phyloP scores from a whole-genome alignment of 2,888 invertebrate species.

The Unio pictorum region DNA sequence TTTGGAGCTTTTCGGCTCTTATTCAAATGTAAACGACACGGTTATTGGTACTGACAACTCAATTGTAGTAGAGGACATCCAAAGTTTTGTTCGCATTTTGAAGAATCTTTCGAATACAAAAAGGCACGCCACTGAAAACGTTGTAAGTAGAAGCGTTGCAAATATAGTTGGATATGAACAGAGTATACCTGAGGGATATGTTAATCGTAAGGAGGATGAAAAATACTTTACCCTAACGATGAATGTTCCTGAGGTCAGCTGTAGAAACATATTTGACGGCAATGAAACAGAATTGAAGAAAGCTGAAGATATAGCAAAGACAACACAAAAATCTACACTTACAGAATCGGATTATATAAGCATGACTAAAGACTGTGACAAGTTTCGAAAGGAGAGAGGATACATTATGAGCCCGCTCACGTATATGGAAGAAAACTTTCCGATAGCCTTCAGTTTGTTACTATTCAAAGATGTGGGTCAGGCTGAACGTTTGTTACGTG shows the following conservation, averaged over 20 bases:
- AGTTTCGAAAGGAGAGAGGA: slow-evolving; percentile 18
- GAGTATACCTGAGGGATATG: no score
- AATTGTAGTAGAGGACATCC: no score
- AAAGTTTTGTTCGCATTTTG: no score
- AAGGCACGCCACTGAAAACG: no score
- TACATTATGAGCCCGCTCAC: slow-evolving; percentile 41
- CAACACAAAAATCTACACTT: neutral
- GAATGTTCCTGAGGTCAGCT: neutral
- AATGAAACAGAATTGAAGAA: neutral
- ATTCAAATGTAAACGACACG: no score
- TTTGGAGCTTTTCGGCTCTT: no score
- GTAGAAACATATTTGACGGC: neutral
- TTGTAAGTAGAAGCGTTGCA: no score
- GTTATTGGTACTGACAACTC: no score
- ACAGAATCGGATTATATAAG: slow-evolving; percentile 6
- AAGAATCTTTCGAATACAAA: no score
- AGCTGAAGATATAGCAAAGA: neutral
- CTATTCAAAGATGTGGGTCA: slow-evolving; percentile 58
- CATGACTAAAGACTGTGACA: slow-evolving; percentile 20
- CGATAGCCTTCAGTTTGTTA: slow-evolving; percentile 60
- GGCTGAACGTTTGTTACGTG: slow-evolving; percentile 55
- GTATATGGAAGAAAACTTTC: slow-evolving; percentile 49
- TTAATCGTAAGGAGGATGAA: no score
- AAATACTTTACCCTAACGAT: no score
- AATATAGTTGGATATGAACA: no score